Base-by-base conservation (phyloP, 2,888 invertebrate species). In the Spodoptera picta region DNA sequence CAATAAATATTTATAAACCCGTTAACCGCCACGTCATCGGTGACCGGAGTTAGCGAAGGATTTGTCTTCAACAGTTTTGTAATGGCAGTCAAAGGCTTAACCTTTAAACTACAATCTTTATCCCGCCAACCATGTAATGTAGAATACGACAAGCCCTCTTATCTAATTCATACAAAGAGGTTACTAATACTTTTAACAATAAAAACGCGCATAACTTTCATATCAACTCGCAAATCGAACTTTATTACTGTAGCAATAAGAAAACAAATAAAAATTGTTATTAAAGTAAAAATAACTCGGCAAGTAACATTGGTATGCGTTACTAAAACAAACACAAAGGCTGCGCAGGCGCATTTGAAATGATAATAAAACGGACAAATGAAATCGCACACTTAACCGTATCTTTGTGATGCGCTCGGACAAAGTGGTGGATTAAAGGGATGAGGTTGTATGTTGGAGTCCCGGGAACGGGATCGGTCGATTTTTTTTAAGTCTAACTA, bases 371-470 rank as follows among this genome's bases (percentile, higher is more conserved):
- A 84, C 66, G 83, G 80, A 81, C 82, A 84, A 88, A 88, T 88
- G 87, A 90, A 90, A 90, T 87, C 83, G 84, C 86, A 88, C 86
- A 87, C 87, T 89, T 87, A 83, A 68, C 60, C 72, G 64, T 84
- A 85, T 87, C 84, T 81, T 75, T 77, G 81, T 82, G 84, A 86
- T 84, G 87, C 73, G 74, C 79, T 72, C 48, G 77, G 85, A 88
- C 79, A 79, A 79, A 79, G 79, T 79, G 79, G 73, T 69, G 72
- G 70, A 73, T 80, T 86, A 83, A 85, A 60, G 82, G 66, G 52
- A 51, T 53, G 81, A 55, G 5, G 50, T 11, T 42, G 36, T 23
- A 36, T 12, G 23, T 11, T 10, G 36, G 10, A 1, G 9, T 6
- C 48, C n/a, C 45, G 12, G 36, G 36, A 9, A 36, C 36, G 36